Base-by-base conservation (phyloP, 2,797 vertebrate genomes). In the Gymnoscopelus braueri region DNA sequence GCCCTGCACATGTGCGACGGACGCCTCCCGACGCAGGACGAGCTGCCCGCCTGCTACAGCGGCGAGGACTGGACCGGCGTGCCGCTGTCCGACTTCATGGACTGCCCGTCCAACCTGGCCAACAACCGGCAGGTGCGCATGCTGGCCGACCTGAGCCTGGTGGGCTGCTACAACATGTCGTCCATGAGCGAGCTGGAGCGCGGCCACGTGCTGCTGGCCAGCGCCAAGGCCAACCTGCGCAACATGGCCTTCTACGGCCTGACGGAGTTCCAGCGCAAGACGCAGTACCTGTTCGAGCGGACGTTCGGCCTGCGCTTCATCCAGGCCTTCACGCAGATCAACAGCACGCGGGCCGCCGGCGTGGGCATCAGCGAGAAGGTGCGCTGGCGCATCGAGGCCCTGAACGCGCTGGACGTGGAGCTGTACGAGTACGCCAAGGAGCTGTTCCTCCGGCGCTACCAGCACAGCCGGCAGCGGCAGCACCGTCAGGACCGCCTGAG, bases 61-160 rank as follows among this genome's bases (percentile, higher is more conserved):
- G 96, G 97, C 0, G 96, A 98, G 0, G 97, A 98, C 88, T 98
- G 97, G 97, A 96, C 97, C 0, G 97, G 96, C 48, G 96, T 98
- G 71, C 90, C 94, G 48, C 88, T 98, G 67, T 85, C 87, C 5
- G 95, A 97, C 67, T 98, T 98, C 87, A 98, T 97, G 96, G 93
- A 94, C 69, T 99, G 97, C 75, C 91, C 94, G 32, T 97, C 96
- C 19, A 99, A 99, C 83, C 86, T 99, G 57, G 97, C 97, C 71
- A 97, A 95, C 92, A 98, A 98, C 92, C 95, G 97, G 12, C 97
- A 99, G 90, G 96, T 97, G 39, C 96, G 97, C 84, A 99, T 99
- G 97, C 95, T 99, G 85, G 96, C 97, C 0, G 97, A 99, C 89
- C 96, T 99, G 77, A 94, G 90, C 79, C 85, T 94, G 80, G 93